phyloP scores from a whole-genome alignment of 2,888 invertebrate genomes.

The Plutella xylostella region DNA sequence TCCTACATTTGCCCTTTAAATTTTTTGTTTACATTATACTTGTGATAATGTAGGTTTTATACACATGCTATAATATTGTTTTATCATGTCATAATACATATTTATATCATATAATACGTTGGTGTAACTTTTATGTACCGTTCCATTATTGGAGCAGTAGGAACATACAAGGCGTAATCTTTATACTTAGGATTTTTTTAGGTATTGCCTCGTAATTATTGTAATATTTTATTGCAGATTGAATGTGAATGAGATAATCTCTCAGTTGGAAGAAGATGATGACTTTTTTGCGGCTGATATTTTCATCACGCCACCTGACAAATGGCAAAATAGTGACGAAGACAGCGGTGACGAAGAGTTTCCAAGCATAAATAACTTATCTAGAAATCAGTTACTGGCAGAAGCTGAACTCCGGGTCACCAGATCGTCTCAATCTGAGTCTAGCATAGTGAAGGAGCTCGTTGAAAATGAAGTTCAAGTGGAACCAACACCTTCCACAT shows the following conservation, averaged over 20 bases:
- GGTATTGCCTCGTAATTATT: no score
- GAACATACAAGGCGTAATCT: no score
- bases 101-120: no score
- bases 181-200: no score
- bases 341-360: constrained; percentile 15
- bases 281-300: constrained; percentile 12
- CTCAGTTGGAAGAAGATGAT: constrained; percentile 11
- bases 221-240: no score
- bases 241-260: constrained; percentile 13
- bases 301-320: constrained; percentile 14
- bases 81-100: no score
- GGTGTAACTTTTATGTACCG: no score
- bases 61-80: no score
- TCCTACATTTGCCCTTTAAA: no score
- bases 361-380: constrained; percentile 15
- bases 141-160: no score
- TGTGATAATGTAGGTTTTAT: no score
- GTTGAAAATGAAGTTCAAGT: constrained; percentile 9
- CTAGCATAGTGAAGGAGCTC: constrained; percentile 9
- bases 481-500: constrained; percentile 11
- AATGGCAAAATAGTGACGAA: constrained; percentile 13
- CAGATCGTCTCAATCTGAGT: constrained; percentile 9
- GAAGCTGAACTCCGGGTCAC: constrained; percentile 15
- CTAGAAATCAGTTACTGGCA: constrained; percentile 13
- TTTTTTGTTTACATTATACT: no score